Percentiles rank a stretch among this genome's conserved stretches.
Evolutionary conservation across 1,140 invertebrate species (phyloP).

Genomic region (Aphis gossypii): DNA sequence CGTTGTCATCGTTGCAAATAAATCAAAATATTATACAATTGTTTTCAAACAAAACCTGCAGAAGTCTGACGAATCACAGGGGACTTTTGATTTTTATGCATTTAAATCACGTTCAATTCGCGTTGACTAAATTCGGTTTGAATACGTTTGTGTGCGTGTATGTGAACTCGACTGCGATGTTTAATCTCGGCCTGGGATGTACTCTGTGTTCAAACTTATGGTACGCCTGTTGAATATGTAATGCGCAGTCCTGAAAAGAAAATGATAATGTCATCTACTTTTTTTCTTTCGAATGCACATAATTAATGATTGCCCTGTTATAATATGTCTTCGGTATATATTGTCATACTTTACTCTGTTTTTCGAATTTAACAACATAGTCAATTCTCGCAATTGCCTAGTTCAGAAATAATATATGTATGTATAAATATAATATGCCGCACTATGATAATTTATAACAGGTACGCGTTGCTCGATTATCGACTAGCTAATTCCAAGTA

Average conservation of each 20-base stretch:
- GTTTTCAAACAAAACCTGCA: not conserved
- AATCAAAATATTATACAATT: not conserved
- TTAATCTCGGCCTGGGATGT: constrained; percentile 23
- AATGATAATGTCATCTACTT: constrained; percentile 35
- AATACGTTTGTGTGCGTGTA: constrained; percentile 1
- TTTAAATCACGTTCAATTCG: constrained; percentile 41
- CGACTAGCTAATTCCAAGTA: not conserved
- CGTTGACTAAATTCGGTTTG: constrained; percentile 19
- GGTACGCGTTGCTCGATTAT: not conserved
- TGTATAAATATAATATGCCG: not conserved
- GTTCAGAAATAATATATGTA: not conserved
- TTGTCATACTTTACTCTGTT: not conserved
- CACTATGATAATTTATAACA: too few relatives aligned
- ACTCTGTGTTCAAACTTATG: constrained; percentile 16
- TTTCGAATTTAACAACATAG: not conserved
- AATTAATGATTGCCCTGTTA: constrained; percentile 19
- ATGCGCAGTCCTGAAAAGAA: constrained; percentile 17
- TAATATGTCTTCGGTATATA: not conserved
- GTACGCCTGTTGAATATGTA: constrained; percentile 48
- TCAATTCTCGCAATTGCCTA: not conserved
- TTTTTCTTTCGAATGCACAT: constrained; percentile 2
- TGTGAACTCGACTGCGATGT: constrained; percentile 21
- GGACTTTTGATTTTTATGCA: constrained; percentile 30
- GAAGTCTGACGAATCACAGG: not conserved
- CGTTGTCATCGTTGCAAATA: not conserved